Conservation (phyloP, 2,113 vertebrate species). For the Probosciger aterrimus region DNA sequence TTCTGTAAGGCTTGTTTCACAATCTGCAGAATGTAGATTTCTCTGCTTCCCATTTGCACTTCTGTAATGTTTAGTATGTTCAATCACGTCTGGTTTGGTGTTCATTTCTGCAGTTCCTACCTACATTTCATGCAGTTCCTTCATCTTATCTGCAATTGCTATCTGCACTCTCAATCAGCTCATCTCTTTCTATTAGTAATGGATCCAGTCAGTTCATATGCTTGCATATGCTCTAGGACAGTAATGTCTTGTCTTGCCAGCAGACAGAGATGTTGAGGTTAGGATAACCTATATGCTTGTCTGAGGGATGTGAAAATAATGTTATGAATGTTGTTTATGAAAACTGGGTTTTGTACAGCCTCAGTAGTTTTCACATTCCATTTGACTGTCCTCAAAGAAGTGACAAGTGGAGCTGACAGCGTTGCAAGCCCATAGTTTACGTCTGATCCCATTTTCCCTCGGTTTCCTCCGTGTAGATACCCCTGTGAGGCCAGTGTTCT, state of each 20-base stretch:
- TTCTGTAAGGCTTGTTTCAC: constrained; percentile 19
- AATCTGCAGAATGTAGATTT: not conserved
- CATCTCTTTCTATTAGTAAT: constrained; percentile 46
- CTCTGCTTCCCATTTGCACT: constrained; percentile 22
- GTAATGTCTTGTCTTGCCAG: constrained; percentile 13
- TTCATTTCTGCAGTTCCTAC: constrained; percentile 29
- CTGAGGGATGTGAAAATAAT: constrained; percentile 46
- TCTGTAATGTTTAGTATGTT: constrained; percentile 11
- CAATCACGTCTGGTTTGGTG: not conserved
- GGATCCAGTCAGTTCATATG: not conserved
- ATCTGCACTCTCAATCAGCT: constrained; percentile 1
- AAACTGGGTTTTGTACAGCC: not conserved
- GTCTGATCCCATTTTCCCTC: not conserved
- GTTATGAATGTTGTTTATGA: constrained; percentile 47
- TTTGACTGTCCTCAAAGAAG: not conserved
- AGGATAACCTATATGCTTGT: constrained; percentile 24
- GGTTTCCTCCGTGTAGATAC: not conserved
- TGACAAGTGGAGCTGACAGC: not conserved
- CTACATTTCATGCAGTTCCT: not conserved
- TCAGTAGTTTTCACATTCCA: not conserved
- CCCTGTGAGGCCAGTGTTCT: not conserved
- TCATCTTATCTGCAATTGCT: not conserved
- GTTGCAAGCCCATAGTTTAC: not conserved
- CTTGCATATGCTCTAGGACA: not conserved
- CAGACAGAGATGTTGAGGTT: constrained; percentile 20